phyloP scores from a whole-genome alignment of 2,888 invertebrate species.

The Drosophila testacea region DNA sequence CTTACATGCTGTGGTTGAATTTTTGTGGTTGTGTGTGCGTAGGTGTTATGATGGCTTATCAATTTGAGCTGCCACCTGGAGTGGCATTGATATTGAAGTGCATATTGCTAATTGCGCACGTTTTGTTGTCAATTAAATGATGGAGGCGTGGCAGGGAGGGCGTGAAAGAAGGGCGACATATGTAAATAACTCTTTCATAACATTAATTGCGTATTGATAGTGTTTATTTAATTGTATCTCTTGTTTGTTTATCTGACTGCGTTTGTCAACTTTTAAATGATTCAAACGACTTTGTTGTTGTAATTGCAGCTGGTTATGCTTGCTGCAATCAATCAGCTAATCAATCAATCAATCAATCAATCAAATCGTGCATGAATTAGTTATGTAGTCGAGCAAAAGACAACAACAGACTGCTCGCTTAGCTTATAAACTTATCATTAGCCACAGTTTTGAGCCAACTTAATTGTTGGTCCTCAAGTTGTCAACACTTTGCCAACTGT shows the following conservation, averaged over 20 bases:
- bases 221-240: constrained; percentile 58
- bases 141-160: neutral
- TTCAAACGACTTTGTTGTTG: neutral
- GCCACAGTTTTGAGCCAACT: constrained; percentile 29
- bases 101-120: constrained; percentile 60
- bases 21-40: constrained; percentile 10
- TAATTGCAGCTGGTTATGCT: constrained; percentile 18
- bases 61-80: constrained; percentile 55
- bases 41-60: constrained; percentile 57
- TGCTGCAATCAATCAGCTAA: constrained; percentile 39
- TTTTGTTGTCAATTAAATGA: constrained; percentile 57
- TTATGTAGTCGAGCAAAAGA: constrained; percentile 15
- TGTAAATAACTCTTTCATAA: constrained; percentile 55
- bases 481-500: constrained; percentile 64
- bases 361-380: constrained; percentile 22
- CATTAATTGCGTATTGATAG: constrained; percentile 68
- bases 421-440: constrained; percentile 48
- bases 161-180: constrained; percentile 14
- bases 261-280: constrained; percentile 24
- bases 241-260: constrained; percentile 17
- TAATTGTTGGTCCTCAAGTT: constrained; percentile 58
- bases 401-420: neutral
- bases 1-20: neutral
- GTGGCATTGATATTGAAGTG: constrained; percentile 52
- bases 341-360: constrained; percentile 48